These are phyloP conservation scores for Athalia rosae DNA, from an alignment of 2,888 invertebrate species.

Conservation along the genomic window DNA sequence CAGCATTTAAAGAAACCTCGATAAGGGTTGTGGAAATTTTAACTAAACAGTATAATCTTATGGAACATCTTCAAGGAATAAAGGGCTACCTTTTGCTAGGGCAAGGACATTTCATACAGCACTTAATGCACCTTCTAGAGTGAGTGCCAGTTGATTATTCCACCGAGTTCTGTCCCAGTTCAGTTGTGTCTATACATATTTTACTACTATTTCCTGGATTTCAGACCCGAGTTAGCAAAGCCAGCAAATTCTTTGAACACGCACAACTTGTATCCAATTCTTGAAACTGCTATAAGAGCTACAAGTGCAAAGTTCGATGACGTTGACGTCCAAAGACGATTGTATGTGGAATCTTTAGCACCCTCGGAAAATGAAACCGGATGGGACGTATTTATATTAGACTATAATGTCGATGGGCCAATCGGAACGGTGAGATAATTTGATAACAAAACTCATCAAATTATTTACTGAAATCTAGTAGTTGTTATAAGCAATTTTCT, in stretches of 20 bases:
- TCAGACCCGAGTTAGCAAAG: slow-evolving; percentile 90
- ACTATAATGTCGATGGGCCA: slow-evolving; percentile 92
- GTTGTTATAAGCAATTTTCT: no score
- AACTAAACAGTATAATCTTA: slow-evolving; percentile 89
- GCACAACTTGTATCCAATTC: slow-evolving; percentile 89
- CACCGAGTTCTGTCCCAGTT: not conserved
- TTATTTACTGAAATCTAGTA: no score
- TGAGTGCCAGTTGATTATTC: slow-evolving; percentile 74
- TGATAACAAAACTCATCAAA: not conserved
- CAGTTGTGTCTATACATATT: slow-evolving; percentile 8
- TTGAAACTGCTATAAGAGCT: slow-evolving; percentile 90
- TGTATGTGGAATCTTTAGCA: slow-evolving; percentile 86
- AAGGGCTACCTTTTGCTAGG: slow-evolving; percentile 93
- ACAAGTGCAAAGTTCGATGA: slow-evolving; percentile 97
- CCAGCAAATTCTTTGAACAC: slow-evolving; percentile 90
- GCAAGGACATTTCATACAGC: slow-evolving; percentile 97
- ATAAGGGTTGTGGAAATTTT: slow-evolving; percentile 90
- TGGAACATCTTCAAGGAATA: slow-evolving; percentile 94
- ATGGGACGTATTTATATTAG: slow-evolving; percentile 91
- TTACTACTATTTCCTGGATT: slow-evolving; percentile 51
- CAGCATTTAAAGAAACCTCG: slow-evolving; percentile 91
- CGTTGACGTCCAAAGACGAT: slow-evolving; percentile 89
- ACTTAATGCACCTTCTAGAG: slow-evolving; percentile 94
- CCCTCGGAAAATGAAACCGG: slow-evolving; percentile 84
- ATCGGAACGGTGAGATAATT: slow-evolving; percentile 83